Percentiles rank a stretch among this genome's conserved stretches.
phyloP scores from a whole-genome alignment of 1,140 invertebrate genomes.

The Aphaenogaster floridana region DNA sequence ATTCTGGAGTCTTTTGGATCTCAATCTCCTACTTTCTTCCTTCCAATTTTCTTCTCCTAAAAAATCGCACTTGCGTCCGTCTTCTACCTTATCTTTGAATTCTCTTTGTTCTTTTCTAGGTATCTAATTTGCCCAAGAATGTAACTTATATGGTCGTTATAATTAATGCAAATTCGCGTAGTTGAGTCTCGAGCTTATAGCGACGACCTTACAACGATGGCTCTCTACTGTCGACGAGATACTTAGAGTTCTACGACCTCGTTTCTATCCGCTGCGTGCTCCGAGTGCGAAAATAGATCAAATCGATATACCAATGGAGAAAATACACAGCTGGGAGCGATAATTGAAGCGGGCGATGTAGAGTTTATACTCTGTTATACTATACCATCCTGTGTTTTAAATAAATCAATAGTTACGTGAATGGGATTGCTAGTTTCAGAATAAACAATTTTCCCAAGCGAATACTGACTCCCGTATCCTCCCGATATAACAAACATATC shows the following conservation, averaged over 20 bases:
- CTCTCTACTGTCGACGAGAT: neutral
- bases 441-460: slow-evolving; percentile 1
- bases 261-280: slow-evolving; percentile 49
- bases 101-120: neutral
- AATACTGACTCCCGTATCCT: neutral
- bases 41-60: neutral
- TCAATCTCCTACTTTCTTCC: neutral
- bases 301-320: slow-evolving; percentile 57
- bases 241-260: slow-evolving; percentile 55
- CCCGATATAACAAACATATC: slow-evolving; percentile 1
- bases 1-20: neutral
- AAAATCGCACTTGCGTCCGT: neutral
- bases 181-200: slow-evolving; percentile 12
- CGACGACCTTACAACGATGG: slow-evolving; percentile 1
- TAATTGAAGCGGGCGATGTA: slow-evolving; percentile 38
- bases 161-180: slow-evolving; percentile 30
- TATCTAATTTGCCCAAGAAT: neutral
- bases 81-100: neutral
- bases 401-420: slow-evolving; percentile 16
- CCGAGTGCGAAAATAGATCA: slow-evolving; percentile 57
- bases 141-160: neutral
- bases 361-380: slow-evolving; percentile 1
- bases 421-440: neutral
- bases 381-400: neutral
- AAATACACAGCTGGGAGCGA: slow-evolving; percentile 36